Evolutionary conservation across 2,888 invertebrate species (phyloP).

Genomic region (Julus scandinavius): DNA sequence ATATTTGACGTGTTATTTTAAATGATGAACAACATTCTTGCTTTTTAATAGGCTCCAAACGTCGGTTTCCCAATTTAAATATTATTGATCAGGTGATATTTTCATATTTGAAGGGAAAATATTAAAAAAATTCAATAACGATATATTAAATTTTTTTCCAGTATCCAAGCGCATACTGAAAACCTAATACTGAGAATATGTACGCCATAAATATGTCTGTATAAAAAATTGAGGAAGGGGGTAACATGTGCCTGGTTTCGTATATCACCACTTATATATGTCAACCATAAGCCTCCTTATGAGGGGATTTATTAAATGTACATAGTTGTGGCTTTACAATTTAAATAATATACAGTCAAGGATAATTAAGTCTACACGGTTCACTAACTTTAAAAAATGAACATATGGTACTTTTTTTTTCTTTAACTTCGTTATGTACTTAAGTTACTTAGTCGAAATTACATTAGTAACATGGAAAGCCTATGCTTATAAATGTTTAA

Average conservation of each 20-base stretch:
- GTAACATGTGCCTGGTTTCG: constrained; percentile 1
- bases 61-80: background rate
- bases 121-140: background rate
- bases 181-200: background rate
- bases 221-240: background rate
- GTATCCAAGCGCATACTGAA: background rate
- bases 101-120: background rate
- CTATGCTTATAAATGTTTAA: too few relatives aligned
- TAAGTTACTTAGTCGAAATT: background rate
- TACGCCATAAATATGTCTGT: background rate
- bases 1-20: constrained; percentile 9
- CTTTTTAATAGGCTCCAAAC: background rate
- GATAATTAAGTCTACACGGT: background rate
- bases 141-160: background rate
- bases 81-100: constrained; percentile 12
- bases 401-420: background rate
- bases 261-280: background rate
- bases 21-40: constrained; percentile 9
- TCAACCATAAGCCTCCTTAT: background rate
- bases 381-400: background rate
- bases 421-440: background rate
- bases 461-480: too few relatives aligned
- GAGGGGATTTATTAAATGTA: background rate
- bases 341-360: background rate
- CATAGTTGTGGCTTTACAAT: background rate